Evolutionary conservation across 2,888 invertebrate species (phyloP).

Genomic region (Physocephala rufipes): DNA sequence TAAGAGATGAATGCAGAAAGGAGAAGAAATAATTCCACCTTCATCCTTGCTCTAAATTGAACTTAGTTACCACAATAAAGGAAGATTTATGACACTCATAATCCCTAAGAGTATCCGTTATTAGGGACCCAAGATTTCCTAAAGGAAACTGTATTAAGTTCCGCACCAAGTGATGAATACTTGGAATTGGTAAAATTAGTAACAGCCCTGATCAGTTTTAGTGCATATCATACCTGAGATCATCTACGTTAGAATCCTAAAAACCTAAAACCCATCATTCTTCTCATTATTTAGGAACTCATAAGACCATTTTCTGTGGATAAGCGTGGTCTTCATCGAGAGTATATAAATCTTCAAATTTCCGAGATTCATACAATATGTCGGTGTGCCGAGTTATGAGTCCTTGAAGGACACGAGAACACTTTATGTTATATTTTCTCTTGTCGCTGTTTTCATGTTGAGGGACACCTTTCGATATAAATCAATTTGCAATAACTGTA

Average conservation of each 20-base stretch:
- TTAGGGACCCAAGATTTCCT: conserved; percentile 3
- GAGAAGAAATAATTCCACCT: background rate
- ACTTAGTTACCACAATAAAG: conserved; percentile 4
- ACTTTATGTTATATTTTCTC: background rate
- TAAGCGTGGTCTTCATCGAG: too few relatives aligned
- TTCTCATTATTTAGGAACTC: background rate
- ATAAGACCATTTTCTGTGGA: background rate
- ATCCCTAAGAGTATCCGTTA: background rate
- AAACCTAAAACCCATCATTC: background rate
- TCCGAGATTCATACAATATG: too few relatives aligned
- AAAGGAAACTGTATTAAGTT: background rate
- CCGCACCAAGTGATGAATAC: background rate
- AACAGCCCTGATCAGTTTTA: background rate
- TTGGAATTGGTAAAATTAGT: background rate
- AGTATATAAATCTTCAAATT: too few relatives aligned
- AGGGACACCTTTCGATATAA: conserved; percentile 13
- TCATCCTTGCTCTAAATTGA: background rate
- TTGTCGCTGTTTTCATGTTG: background rate
- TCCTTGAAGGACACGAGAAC: background rate
- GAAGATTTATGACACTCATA: conserved; percentile 4
- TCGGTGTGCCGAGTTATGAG: background rate
- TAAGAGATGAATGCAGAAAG: too few relatives aligned
- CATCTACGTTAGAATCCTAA: background rate
- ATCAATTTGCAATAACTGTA: conserved; percentile 17
- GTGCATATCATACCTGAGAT: background rate